Percentiles rank a stretch among this genome's conserved stretches.
Evolutionary conservation across 2,888 invertebrate genomes (phyloP).

Genomic region (Rhamnusium bicolor): DNA sequence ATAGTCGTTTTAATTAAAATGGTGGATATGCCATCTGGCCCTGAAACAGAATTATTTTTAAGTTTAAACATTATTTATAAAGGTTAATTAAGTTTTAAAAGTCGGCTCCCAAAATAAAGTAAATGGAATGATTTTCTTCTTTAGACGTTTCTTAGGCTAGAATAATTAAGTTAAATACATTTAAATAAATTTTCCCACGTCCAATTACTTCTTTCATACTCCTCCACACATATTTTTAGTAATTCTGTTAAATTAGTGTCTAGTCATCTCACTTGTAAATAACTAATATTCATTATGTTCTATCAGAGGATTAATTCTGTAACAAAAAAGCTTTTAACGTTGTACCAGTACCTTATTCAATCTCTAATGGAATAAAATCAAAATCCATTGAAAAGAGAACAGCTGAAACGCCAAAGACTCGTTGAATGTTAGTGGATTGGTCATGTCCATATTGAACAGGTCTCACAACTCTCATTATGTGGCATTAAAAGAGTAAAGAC

Average conservation of each 20-base stretch:
- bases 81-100: no score
- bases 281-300: neutral
- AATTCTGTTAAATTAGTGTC: neutral
- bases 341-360: neutral
- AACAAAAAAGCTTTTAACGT: neutral
- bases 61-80: no score
- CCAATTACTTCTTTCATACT: no score
- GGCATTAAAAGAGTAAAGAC: slow-evolving; percentile 24
- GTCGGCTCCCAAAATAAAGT: no score
- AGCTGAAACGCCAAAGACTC: neutral
- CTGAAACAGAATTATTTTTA: no score
- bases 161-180: no score
- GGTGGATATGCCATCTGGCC: no score
- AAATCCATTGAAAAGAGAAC: slow-evolving; percentile 10
- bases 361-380: neutral
- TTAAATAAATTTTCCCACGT: no score
- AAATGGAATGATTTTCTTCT: no score
- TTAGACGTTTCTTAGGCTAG: no score
- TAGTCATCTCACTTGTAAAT: neutral
- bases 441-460: neutral
- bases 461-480: slow-evolving; percentile 7
- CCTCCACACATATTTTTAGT: neutral
- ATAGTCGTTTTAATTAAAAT: no score
- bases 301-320: neutral
- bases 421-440: slow-evolving; percentile 8